Base-by-base conservation (phyloP, 2,797 vertebrate species). In the Philypnodon macrostomus region DNA sequence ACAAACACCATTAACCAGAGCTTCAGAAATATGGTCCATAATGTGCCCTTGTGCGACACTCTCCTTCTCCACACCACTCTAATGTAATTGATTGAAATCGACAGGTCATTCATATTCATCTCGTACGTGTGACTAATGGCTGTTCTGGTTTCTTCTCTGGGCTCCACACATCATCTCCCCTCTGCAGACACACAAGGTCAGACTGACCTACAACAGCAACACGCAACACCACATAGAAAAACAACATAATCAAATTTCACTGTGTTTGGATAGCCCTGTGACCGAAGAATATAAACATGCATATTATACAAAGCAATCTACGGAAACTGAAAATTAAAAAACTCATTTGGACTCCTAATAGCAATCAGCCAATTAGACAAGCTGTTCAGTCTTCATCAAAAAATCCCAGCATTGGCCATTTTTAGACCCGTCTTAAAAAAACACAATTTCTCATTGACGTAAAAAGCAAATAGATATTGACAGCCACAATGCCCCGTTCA, bases 171-270 rank as follows among this genome's bases (percentile, higher is more conserved):
- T 29, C 56, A 18, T 51, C 44, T 67, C 53, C 63, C 61, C 69
- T 77, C 57, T 59, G 63, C 55, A 64, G 64, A 29, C 42, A 34
- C 35, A 42, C 78, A 84, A 84, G 75, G 78, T 83, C 69, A 74
- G 45, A 13, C 23, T 62, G 73, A 75, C 74, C 74, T 74, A 4
- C 51, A 53, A 38, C 54, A 44, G 52, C 42, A 27, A 21, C 52
- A 42, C n/a, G n/a, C 10, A 34, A 47, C 16, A 32, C 6, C 18
- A 16, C 11, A 27, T 24, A 3, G 16, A 47, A 5, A 38, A 19
- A 30, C 33, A 37, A 42, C 14, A 30, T 10, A 5, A 13, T 30
- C 15, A 4, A 27, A 49, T 11, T 5, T 0, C 0, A 23, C 19
- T 31, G 9, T 50, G 11, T 41, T 1, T 21, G 5, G 9, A 19